phyloP scores from a whole-genome alignment of 2,113 vertebrate genomes.

The Nyctibius bracteatus region DNA sequence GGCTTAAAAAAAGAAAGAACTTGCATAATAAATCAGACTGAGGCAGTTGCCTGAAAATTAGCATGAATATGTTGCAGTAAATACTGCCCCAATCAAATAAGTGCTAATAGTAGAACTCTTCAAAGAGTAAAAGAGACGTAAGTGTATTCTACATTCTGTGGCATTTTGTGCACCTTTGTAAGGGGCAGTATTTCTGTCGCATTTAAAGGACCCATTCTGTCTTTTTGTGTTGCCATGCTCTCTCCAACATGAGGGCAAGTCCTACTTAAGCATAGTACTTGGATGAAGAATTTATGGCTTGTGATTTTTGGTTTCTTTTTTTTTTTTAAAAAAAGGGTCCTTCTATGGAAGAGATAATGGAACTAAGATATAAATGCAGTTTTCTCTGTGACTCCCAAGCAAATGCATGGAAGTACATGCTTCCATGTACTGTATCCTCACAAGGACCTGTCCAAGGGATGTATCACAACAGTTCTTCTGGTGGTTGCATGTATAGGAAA shows the following conservation, averaged over 20 bases:
- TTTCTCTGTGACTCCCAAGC: neutral
- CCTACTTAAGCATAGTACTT: neutral
- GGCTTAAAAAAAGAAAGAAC: conserved; percentile 3
- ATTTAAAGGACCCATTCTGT: neutral
- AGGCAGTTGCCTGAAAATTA: conserved; percentile 32
- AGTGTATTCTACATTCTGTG: neutral
- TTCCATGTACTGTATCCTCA: neutral
- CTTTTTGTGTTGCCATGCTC: neutral
- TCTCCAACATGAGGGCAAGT: neutral
- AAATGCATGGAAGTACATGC: neutral
- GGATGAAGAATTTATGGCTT: neutral
- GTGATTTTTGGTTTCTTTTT: neutral
- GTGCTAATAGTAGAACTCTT: neutral
- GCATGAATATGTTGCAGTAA: neutral
- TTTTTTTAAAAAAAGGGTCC: neutral
- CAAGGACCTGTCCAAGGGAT: neutral
- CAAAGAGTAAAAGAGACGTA: neutral
- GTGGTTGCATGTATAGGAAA: neutral
- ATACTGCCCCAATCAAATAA: conserved; percentile 7
- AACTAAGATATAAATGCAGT: neutral
- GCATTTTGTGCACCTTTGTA: neutral
- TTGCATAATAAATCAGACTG: neutral
- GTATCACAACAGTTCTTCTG: neutral
- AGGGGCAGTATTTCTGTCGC: neutral
- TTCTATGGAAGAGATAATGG: neutral